A percentile compares a stretch with the other conserved stretches of the same genome.
phyloP scores from a whole-genome alignment of 2,113 vertebrate genomes.

The Electrona antarctica region DNA sequence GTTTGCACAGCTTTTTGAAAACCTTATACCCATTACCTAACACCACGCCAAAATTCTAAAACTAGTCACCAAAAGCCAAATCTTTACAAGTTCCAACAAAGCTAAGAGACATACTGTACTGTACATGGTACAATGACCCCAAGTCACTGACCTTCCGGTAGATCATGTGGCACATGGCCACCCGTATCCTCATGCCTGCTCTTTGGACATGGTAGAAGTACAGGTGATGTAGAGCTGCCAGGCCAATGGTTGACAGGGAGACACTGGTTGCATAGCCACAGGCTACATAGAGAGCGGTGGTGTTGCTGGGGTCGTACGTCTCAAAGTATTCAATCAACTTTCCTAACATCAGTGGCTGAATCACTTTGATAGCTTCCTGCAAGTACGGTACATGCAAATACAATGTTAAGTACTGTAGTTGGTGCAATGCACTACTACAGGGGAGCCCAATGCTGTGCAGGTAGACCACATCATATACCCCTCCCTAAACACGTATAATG shows the following conservation, averaged over 20 bases:
- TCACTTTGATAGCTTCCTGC: constrained; percentile 85
- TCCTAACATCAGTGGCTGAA: constrained; percentile 88
- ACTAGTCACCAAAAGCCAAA: too few relatives aligned
- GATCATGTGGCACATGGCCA: constrained; percentile 96
- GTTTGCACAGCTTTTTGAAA: too few relatives aligned
- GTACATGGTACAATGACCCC: not conserved
- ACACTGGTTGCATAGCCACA: constrained; percentile 81
- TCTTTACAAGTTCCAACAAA: too few relatives aligned
- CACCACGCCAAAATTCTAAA: too few relatives aligned
- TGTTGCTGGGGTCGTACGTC: constrained; percentile 47
- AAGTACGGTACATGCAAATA: constrained; percentile 5
- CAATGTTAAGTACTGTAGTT: not conserved
- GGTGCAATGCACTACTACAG: not conserved
- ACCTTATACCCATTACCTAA: too few relatives aligned
- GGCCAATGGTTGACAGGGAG: constrained; percentile 74
- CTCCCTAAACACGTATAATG: too few relatives aligned
- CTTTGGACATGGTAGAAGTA: constrained; percentile 92
- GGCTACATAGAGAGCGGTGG: constrained; percentile 59
- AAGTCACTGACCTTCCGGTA: constrained; percentile 88
- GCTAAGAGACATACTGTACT: too few relatives aligned
- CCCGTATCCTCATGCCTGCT: constrained; percentile 88
- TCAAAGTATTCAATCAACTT: constrained; percentile 89
- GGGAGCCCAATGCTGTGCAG: not conserved
- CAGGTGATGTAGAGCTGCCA: constrained; percentile 85
- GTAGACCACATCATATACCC: too few relatives aligned